Percentiles rank a stretch among this genome's conserved stretches.
phyloP scores from a whole-genome alignment of 2,888 invertebrate genomes.

The Synergus japonicus region DNA sequence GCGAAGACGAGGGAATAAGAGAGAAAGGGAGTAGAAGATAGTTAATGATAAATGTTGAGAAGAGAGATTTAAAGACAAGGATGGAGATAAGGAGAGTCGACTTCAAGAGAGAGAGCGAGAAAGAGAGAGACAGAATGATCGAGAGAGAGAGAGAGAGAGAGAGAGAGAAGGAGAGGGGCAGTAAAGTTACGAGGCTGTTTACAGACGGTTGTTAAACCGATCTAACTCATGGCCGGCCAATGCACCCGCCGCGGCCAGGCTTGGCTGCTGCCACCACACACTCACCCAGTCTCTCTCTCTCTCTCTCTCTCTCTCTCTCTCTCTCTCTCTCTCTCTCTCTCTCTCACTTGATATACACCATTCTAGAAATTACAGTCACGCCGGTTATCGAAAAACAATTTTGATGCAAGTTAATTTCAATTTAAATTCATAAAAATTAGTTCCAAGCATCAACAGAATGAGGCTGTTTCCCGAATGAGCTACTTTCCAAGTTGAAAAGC shows the following conservation, averaged over 20 bases:
- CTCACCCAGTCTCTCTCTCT: background rate
- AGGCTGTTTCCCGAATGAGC: background rate
- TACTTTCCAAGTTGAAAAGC: no score
- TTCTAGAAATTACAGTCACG: constrained; percentile 28
- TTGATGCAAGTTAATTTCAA: constrained; percentile 16
- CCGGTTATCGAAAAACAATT: constrained; percentile 24
- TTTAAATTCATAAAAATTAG: background rate
- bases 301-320: constrained; percentile 9
- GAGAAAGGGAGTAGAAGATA: constrained; percentile 35
- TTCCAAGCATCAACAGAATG: background rate
- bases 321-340: background rate
- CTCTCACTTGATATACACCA: constrained; percentile 22
- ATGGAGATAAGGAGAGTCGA: constrained; percentile 43
- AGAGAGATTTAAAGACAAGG: constrained; percentile 9
- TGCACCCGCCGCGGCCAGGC: constrained; percentile 64
- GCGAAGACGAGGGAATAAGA: constrained; percentile 32
- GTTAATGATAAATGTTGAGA: constrained; percentile 45
- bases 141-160: constrained; percentile 52
- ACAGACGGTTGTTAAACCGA: constrained; percentile 70
- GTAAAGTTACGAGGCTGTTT: constrained; percentile 73
- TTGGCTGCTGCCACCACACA: constrained; percentile 29
- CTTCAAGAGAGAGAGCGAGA: constrained; percentile 6
- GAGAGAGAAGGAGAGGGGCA: constrained; percentile 52
- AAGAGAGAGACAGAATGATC: constrained; percentile 39
- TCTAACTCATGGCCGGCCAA: constrained; percentile 74